A percentile compares a stretch with the other conserved stretches of the same genome.
Evolutionary conservation across 2,888 invertebrate genomes (phyloP).

Genomic region (Nemurella pictetii): DNA sequence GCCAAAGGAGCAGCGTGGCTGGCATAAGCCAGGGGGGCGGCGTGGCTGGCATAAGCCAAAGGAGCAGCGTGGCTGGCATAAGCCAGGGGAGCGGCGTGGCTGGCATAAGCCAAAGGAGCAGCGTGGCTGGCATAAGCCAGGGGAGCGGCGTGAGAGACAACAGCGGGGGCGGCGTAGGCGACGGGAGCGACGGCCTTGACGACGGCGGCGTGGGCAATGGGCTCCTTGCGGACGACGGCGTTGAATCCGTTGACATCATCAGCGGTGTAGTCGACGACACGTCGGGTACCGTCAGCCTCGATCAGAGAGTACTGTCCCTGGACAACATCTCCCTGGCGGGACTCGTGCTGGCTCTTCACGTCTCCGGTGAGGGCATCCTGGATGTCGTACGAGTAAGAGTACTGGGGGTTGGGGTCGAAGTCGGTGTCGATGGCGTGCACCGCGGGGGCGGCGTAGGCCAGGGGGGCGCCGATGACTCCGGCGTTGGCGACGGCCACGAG

Average conservation of each 20-base stretch:
- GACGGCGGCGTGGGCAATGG: constrained; percentile 34
- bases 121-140: constrained; percentile 28
- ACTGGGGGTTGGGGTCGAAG: constrained; percentile 42
- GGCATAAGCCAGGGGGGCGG: constrained; percentile 18
- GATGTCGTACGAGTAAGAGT: constrained; percentile 40
- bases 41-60: not conserved
- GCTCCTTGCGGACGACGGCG: constrained; percentile 40
- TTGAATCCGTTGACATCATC: constrained; percentile 42
- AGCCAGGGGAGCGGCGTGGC: constrained; percentile 21
- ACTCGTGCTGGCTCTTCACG: constrained; percentile 40
- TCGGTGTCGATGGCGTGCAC: constrained; percentile 28
- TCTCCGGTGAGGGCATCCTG: constrained; percentile 41
- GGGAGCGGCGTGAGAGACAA: constrained; percentile 28
- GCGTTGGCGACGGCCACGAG: constrained; percentile 40
- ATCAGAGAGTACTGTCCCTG: constrained; percentile 40
- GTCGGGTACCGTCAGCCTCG: constrained; percentile 40
- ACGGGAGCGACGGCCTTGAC: constrained; percentile 38
- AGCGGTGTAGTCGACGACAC: constrained; percentile 40
- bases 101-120: constrained; percentile 11
- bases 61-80: constrained; percentile 22
- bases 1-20: constrained; percentile 31
- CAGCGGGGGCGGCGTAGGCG: constrained; percentile 27
- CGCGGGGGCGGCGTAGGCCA: constrained; percentile 25
- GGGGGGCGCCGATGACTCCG: constrained; percentile 39
- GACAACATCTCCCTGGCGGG: constrained; percentile 40